Conservation (phyloP, 2,797 vertebrate genomes). For the Potorous gilbertii region DNA sequence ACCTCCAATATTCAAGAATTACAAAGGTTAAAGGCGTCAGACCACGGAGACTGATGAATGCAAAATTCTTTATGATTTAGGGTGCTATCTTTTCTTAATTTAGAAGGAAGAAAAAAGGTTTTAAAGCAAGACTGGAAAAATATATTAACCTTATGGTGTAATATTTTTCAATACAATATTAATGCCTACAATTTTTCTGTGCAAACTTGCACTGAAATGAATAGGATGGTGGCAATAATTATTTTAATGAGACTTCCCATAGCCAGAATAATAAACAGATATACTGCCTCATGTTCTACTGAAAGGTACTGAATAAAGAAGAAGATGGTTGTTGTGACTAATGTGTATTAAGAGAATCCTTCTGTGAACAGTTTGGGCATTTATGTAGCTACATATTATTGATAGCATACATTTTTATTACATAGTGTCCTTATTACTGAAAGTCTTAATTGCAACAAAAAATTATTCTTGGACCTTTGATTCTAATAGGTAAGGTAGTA, state of each 20-base stretch:
- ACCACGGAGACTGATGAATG: conserved; percentile 39
- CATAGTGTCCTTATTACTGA: conserved; percentile 67
- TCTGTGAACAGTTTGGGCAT: conserved; percentile 72
- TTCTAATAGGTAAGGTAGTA: conserved; percentile 74
- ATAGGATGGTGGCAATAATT: conserved; percentile 73
- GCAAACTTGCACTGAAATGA: conserved; percentile 74
- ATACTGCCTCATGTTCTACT: conserved; percentile 58
- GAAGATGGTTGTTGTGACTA: conserved; percentile 67
- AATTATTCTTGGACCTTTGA: conserved; percentile 75
- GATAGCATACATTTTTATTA: conserved; percentile 81
- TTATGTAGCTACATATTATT: conserved; percentile 78
- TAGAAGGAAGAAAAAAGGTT: conserved; percentile 54
- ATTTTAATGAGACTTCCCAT: conserved; percentile 79
- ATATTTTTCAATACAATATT: conserved; percentile 46
- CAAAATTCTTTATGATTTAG: conserved; percentile 58
- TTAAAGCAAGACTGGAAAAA: conserved; percentile 66
- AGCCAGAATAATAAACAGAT: conserved; percentile 72
- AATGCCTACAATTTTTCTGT: conserved; percentile 34
- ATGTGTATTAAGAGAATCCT: conserved; percentile 76
- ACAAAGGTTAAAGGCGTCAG: conserved; percentile 58
- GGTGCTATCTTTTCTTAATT: conserved; percentile 55
- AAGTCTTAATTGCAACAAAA: conserved; percentile 79
- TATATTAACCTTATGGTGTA: conserved; percentile 52
- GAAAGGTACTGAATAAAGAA: conserved; percentile 50
- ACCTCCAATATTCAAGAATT: conserved; percentile 61